Conservation (phyloP, 1,140 invertebrate species). For the Cydia strobilella region DNA sequence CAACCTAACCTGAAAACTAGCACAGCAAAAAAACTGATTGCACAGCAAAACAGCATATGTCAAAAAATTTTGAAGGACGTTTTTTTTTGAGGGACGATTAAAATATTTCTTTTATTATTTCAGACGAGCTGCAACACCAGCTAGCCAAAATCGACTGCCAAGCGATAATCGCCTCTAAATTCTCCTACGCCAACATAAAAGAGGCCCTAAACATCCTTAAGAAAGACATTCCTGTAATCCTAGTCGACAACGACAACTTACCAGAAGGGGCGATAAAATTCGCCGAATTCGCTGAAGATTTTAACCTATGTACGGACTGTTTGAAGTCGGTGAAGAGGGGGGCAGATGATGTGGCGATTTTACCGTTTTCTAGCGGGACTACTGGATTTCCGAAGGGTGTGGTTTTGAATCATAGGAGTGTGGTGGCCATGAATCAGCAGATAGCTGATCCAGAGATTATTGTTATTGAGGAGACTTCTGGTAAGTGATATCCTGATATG, state of each 20-base stretch:
- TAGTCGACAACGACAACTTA: constrained; percentile 70
- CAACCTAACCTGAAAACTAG: no score
- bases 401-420: constrained; percentile 86
- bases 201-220: constrained; percentile 72
- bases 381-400: constrained; percentile 95
- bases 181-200: constrained; percentile 73
- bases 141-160: constrained; percentile 84
- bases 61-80: no score
- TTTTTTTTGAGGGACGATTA: no score
- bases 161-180: constrained; percentile 84
- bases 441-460: constrained; percentile 64
- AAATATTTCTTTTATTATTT: constrained; percentile 45
- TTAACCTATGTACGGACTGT: constrained; percentile 73
- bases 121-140: constrained; percentile 89
- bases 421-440: constrained; percentile 79
- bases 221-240: constrained; percentile 80
- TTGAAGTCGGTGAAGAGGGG: constrained; percentile 69
- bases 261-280: constrained; percentile 83
- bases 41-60: no score
- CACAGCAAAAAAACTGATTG: no score
- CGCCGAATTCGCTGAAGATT: constrained; percentile 79
- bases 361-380: constrained; percentile 91
- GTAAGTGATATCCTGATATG: constrained; percentile 43
- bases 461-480: constrained; percentile 61
- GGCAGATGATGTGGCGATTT: constrained; percentile 79